Evolutionary conservation across 2,888 invertebrate genomes (phyloP), one percentile per base, ranked within the genome.

Genomic region (Zaprionus bogoriensis): DNA sequence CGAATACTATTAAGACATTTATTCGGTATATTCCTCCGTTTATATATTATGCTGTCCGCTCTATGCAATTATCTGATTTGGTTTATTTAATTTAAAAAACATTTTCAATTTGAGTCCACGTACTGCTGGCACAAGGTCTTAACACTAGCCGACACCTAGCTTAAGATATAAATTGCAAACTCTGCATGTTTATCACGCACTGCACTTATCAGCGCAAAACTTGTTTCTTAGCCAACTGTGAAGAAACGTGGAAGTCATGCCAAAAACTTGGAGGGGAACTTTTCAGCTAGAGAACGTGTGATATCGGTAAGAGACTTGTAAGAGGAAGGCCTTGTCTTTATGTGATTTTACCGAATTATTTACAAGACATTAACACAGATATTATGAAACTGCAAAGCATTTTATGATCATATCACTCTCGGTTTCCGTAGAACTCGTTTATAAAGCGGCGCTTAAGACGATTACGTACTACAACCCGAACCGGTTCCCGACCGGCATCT

Each of bases 391-490:
- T 23, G 12, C 51, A 6, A 22, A 42, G 6, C 10, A 23, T 57
- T n/a, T n/a, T 55, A 1, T 47, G 28, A 30, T 45, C 28, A 46
- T 46, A 38, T 45, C 61, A 82, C 79, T 79, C 62, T 85, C 85
- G 69, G 59, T 82, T 79, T 78, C 68, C 60, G 75, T 53, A 59
- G 54, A 78, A 72, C 76, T 75, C 20, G 63, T 66, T 39, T 39
- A 47, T 44, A 57, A 55, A 51, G 41, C 36, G 58, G 63, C 69
- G 52, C 59, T 36, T 38, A 23, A 19, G 19, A 19, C 17, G 63
- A 73, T 73, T 72, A 72, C 65, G 68, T 68, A 57, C 19, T 50
- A 19, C 20, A 10, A 19, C 20, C n/a, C n/a, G 28, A 83, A 77
- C 77, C 66, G 70, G 77, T 83, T 74, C 9, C 2, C 39, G 20